Conservation (phyloP, 2,888 invertebrate genomes). For the Acrobasis consociella region DNA sequence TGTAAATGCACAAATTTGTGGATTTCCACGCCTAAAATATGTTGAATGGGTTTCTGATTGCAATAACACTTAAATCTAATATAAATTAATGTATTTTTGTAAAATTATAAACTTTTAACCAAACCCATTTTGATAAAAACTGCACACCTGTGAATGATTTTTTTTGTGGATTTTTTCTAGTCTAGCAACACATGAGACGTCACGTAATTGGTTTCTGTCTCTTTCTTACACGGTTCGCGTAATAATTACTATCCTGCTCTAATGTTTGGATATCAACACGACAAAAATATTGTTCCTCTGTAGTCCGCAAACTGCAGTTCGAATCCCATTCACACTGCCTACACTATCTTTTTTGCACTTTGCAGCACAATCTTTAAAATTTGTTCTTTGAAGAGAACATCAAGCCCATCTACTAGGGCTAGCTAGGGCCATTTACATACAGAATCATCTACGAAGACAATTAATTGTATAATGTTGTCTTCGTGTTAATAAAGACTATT, state of each 20-base stretch:
- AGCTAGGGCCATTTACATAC: too few species aligned
- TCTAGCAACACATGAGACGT: slow-evolving; percentile 46
- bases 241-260: not conserved
- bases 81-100: slow-evolving; percentile 43
- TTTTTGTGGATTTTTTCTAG: slow-evolving; percentile 36
- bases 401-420: too few species aligned
- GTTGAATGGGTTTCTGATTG: slow-evolving; percentile 31
- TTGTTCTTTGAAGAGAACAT: too few species aligned
- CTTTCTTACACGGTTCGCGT: slow-evolving; percentile 2
- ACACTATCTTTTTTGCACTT: too few species aligned
- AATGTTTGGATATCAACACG: slow-evolving; percentile 6
- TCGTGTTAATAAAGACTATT: too few species aligned
- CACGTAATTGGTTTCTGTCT: slow-evolving; percentile 25
- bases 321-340: too few species aligned
- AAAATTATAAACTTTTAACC: slow-evolving; percentile 67
- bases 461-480: too few species aligned
- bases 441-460: too few species aligned
- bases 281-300: not conserved
- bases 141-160: slow-evolving; percentile 65
- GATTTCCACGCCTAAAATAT: slow-evolving; percentile 41
- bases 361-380: too few species aligned
- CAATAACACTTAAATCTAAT: slow-evolving; percentile 35
- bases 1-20: slow-evolving; percentile 78
- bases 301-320: too few species aligned
- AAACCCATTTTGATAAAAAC: slow-evolving; percentile 74